phyloP scores from a whole-genome alignment of 2,113 vertebrate genomes.

The Perca flavescens region DNA sequence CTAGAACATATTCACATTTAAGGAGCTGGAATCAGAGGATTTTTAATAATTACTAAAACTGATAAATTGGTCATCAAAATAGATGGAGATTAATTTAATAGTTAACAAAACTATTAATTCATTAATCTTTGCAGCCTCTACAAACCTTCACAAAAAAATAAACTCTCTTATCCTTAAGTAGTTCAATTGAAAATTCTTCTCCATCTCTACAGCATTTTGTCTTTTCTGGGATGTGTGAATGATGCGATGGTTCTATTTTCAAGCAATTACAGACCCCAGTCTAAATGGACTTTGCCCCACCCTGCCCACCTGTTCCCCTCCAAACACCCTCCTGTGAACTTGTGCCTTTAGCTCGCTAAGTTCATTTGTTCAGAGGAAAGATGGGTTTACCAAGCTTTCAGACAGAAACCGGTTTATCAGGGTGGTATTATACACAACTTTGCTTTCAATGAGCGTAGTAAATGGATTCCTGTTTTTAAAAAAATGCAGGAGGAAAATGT shows the following conservation, averaged over 20 bases:
- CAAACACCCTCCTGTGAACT: background rate
- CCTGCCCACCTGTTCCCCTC: background rate
- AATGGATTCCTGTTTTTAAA: background rate
- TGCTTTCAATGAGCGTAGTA: background rate
- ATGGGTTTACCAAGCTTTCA: background rate
- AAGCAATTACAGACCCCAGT: background rate
- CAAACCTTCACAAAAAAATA: background rate
- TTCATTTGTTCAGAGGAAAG: background rate
- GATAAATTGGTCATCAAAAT: no score
- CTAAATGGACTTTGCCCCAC: background rate
- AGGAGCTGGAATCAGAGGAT: no score
- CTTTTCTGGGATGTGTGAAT: background rate
- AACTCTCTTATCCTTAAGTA: background rate
- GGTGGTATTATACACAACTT: background rate
- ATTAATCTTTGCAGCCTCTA: no score
- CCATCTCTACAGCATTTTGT: background rate
- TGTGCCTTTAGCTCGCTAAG: background rate
- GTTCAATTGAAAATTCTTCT: no score
- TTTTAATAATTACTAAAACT: no score
- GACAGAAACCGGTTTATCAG: constrained; percentile 1
- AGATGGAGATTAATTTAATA: no score
- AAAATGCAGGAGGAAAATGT: background rate
- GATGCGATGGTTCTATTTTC: background rate
- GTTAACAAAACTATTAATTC: no score
- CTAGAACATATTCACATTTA: no score